Base-by-base conservation (phyloP, 2,888 invertebrate genomes). In the Brachycybe producta region DNA sequence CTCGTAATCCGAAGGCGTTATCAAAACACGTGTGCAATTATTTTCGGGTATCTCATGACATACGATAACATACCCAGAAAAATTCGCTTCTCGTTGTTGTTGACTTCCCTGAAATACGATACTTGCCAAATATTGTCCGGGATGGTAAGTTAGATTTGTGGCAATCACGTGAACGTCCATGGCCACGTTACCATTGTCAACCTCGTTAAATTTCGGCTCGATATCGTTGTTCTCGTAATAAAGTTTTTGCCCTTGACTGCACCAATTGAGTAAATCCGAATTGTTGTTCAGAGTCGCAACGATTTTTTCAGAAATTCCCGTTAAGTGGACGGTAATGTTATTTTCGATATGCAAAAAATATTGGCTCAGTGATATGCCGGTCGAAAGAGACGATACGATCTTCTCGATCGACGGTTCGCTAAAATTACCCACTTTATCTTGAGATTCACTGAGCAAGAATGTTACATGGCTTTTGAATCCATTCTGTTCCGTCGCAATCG, bases 71-170 rank as follows among this genome's bases (percentile, higher is more conserved):
- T 53, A 38, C 7, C 59, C 58, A 39, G 55, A 55, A 7, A 60
- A 52, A 49, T 55, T 57, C 24, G 57, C 52, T 8, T 49, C 24
- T 8, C 35, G 42, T 5, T 49, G 34, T 2, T 34, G 5, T 5
- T 52, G 48, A 38, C 52, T 36, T 2, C 58, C 59, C 38, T 56
- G 55, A 21, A 57, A 57, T 5, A 61, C 39, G 23, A 60, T 55
- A 51, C 58, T 58, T 3, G 56, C 60, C 5, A 61, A 45, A 44
- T 56, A 61, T 23, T 58, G 46, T 4, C 61, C 61, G 27, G 55
- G 54, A 0, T 43, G 32, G 43, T 60, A 61, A 21, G 49, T 51
- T 28, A 50, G 52, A 2, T 55, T 57, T 1, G 59, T 60, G 36
- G 53, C 50, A 36, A 59, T 57, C 8, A 59, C 52, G 35, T 55